Conservation (phyloP, 2,113 vertebrate genomes). For the Psettodes erumei region DNA sequence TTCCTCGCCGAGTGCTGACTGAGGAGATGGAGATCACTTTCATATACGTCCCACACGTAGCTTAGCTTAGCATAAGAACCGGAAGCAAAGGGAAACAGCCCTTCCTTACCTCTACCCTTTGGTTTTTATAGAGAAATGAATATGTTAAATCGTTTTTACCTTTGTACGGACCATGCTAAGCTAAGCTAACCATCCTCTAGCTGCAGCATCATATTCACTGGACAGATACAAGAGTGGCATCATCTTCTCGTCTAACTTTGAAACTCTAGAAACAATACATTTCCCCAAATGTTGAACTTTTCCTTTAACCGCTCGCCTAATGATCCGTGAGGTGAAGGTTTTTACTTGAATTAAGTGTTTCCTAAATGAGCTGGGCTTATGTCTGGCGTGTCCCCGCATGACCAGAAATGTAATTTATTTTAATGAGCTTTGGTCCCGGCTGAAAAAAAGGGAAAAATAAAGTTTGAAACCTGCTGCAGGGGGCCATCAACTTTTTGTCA, state of each 20-base stretch:
- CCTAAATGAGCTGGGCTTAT: background rate
- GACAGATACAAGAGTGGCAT: background rate
- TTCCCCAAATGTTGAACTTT: background rate
- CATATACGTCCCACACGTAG: no score
- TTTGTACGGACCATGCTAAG: no score
- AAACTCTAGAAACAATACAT: background rate
- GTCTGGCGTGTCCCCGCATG: constrained; percentile 30
- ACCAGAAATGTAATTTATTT: constrained; percentile 49
- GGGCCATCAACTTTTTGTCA: constrained; percentile 41
- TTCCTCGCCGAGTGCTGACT: background rate
- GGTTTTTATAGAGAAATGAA: background rate
- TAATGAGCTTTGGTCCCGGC: constrained; percentile 44
- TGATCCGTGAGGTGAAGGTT: constrained; percentile 8
- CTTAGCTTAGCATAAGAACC: no score
- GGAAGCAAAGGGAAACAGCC: no score
- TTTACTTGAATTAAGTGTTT: constrained; percentile 15
- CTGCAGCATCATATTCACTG: no score
- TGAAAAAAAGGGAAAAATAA: constrained; percentile 8
- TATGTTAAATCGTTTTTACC: no score
- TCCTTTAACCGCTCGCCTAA: constrained; percentile 2
- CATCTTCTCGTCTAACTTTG: background rate
- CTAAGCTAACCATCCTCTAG: no score
- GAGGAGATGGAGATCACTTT: background rate
- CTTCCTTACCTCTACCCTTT: no score
- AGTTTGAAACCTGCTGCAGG: constrained; percentile 36